Conservation (phyloP, 1,140 invertebrate species). For the Nebria ingens region DNA sequence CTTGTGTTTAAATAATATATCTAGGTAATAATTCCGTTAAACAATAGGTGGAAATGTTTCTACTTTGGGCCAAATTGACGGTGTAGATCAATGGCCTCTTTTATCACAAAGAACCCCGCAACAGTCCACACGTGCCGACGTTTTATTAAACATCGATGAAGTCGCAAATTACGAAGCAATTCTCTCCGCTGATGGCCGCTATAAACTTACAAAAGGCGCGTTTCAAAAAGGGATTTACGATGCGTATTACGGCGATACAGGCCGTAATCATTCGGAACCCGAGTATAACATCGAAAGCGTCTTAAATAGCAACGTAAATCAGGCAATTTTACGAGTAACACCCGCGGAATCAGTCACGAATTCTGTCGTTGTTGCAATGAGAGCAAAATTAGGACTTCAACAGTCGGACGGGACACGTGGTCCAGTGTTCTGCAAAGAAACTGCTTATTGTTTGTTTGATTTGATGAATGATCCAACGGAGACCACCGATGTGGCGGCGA, state of each 20-base stretch:
- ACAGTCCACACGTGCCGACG: constrained; percentile 40
- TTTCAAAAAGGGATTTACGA: constrained; percentile 64
- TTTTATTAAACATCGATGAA: constrained; percentile 85
- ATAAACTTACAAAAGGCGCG: constrained; percentile 47
- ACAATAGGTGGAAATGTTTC: constrained; percentile 36
- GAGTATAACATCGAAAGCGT: constrained; percentile 42
- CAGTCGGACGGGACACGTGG: background rate
- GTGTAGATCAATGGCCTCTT: constrained; percentile 63
- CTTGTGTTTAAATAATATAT: too few relatives aligned
- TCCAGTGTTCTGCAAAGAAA: constrained; percentile 42
- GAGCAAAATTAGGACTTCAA: constrained; percentile 22
- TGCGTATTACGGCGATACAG: constrained; percentile 67
- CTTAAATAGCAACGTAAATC: constrained; percentile 36
- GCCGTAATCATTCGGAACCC: constrained; percentile 36
- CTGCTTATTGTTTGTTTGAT: constrained; percentile 65
- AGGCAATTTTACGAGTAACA: constrained; percentile 30
- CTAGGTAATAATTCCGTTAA: too few relatives aligned
- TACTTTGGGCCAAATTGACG: constrained; percentile 45
- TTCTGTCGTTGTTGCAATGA: constrained; percentile 36
- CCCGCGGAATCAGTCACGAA: constrained; percentile 18
- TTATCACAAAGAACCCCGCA: constrained; percentile 48
- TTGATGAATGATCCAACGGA: constrained; percentile 76
- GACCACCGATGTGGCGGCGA: constrained; percentile 55
- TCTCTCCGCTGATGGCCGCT: constrained; percentile 68
- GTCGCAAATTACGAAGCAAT: constrained; percentile 57